phyloP scores from a whole-genome alignment of 2,888 invertebrate species.

The Amiota minor region DNA sequence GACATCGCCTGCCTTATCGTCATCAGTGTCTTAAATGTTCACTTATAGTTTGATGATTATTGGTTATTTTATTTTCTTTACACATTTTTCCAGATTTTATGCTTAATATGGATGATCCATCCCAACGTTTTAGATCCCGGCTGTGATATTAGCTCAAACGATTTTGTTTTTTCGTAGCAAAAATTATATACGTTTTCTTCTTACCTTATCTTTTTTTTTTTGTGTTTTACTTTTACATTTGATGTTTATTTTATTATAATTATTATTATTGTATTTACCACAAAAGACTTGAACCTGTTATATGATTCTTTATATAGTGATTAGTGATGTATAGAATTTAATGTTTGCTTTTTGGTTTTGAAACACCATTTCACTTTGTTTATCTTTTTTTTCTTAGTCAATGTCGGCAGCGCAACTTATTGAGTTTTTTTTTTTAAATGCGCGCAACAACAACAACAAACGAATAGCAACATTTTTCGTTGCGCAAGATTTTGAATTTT shows the following conservation, averaged over 20 bases:
- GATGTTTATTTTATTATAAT: conserved; percentile 39
- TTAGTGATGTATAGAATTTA: too few relatives aligned
- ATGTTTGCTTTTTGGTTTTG: too few relatives aligned
- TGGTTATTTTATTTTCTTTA: conserved; percentile 33
- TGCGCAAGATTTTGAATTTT: background rate
- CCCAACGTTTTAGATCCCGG: conserved; percentile 72
- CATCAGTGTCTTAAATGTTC: background rate
- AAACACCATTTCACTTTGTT: too few relatives aligned
- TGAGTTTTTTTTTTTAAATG: too few relatives aligned
- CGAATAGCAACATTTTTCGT: conserved; percentile 45
- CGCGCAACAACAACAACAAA: conserved; percentile 33
- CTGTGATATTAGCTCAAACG: conserved; percentile 72
- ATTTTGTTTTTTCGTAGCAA: background rate
- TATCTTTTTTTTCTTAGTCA: too few relatives aligned
- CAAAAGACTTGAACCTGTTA: too few relatives aligned
- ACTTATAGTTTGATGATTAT: background rate
- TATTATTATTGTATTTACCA: too few relatives aligned
- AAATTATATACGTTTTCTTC: background rate
- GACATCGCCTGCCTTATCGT: conserved; percentile 2
- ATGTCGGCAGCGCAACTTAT: too few relatives aligned
- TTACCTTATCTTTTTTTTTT: conserved; percentile 51
- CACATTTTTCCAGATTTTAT: conserved; percentile 28
- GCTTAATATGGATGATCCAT: conserved; percentile 34
- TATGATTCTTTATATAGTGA: too few relatives aligned
- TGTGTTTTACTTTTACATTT: conserved; percentile 29